These are phyloP conservation scores for Palaemon carinicauda DNA, from an alignment of 1,140 invertebrate species.

Conservation along the genomic window DNA sequence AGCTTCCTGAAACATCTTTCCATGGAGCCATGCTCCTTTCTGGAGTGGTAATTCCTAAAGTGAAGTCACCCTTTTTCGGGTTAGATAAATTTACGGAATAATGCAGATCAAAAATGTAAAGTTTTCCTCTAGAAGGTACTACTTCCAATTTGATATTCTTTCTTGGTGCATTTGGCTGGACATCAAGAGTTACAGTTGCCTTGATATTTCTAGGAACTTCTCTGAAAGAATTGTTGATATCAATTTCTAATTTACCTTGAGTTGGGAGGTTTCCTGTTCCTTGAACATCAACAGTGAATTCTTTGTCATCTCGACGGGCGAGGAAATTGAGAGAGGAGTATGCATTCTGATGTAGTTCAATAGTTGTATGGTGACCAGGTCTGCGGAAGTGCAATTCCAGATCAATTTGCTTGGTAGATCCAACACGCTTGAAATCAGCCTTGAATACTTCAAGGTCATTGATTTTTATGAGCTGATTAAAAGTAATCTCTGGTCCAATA, in stretches of 20 bases:
- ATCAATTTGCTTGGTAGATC: background rate
- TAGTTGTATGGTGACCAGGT: slow-evolving; percentile 16
- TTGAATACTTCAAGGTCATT: slow-evolving; percentile 46
- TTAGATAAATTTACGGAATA: slow-evolving; percentile 20
- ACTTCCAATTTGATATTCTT: slow-evolving; percentile 48
- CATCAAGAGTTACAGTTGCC: too few relatives aligned
- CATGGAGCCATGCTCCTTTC: slow-evolving; percentile 8
- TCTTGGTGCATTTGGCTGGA: background rate
- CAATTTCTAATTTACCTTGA: background rate
- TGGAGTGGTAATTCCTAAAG: slow-evolving; percentile 26
- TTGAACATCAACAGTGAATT: background rate
- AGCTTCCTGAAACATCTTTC: slow-evolving; percentile 49
- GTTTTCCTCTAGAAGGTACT: background rate
- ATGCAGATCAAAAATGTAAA: slow-evolving; percentile 28
- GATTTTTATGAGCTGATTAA: background rate
- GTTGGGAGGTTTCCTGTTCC: background rate
- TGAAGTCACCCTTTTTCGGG: slow-evolving; percentile 26
- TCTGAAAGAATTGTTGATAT: slow-evolving; percentile 42
- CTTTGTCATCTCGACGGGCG: background rate
- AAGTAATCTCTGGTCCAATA: background rate
- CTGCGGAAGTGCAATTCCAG: slow-evolving; percentile 10
- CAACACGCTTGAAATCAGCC: slow-evolving; percentile 18
- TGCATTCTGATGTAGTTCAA: slow-evolving; percentile 39
- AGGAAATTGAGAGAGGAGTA: slow-evolving; percentile 27
- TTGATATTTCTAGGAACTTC: too few relatives aligned